Evolutionary conservation across 2,797 vertebrate genomes (phyloP).

Genomic region (Ciconia nigra): DNA sequence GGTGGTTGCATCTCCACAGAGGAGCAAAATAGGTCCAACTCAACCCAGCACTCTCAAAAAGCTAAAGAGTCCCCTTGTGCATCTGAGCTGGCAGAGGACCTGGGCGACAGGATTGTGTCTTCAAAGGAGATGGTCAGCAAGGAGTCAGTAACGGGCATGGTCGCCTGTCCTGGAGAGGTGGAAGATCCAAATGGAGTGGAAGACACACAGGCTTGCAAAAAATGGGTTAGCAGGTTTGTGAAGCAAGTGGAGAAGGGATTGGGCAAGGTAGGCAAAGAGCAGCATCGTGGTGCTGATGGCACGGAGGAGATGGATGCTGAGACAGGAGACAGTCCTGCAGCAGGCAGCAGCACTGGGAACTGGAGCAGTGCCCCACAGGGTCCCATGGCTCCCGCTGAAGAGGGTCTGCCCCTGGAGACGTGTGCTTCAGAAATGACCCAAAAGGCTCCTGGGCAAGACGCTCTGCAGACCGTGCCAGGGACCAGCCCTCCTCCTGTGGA

Average conservation of each 20-base stretch:
- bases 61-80: neutral
- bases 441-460: neutral
- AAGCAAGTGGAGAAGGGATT: conserved; percentile 38
- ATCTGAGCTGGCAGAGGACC: neutral
- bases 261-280: conserved; percentile 24
- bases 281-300: neutral
- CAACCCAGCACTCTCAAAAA: neutral
- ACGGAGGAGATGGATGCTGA: conserved; percentile 10
- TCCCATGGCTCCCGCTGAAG: neutral
- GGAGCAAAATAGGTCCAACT: neutral
- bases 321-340: neutral
- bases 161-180: neutral
- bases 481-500: neutral
- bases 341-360: rapidly evolving
- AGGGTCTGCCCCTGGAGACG: neutral
- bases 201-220: neutral
- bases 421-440: neutral
- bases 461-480: neutral
- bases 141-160: neutral
- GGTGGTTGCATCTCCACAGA: neutral
- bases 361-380: no score
- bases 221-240: conserved; percentile 2
- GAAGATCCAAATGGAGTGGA: neutral
- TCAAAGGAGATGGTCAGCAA: neutral
- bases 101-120: neutral